phyloP scores from a whole-genome alignment of 2,113 vertebrate genomes.

The Oenanthe melanoleuca region DNA sequence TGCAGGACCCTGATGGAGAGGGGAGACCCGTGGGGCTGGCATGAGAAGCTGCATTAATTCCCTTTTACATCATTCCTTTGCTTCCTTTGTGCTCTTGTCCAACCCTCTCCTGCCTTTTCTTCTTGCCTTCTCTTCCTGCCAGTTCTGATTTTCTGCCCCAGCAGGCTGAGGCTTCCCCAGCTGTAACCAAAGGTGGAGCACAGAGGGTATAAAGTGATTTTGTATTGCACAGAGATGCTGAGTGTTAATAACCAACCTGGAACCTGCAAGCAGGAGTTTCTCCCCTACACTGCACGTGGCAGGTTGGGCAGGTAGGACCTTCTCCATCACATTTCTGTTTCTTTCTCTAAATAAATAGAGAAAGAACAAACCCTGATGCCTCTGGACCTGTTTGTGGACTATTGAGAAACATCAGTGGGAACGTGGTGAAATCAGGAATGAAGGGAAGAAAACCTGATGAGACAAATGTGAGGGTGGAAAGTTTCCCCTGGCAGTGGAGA shows the following conservation, averaged over 20 bases:
- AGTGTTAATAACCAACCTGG: background rate
- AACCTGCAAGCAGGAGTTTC: background rate
- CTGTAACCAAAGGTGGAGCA: background rate
- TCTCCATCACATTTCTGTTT: background rate
- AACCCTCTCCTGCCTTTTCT: background rate
- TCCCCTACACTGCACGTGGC: rapidly evolving
- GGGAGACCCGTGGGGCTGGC: background rate
- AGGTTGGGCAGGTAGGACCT: background rate
- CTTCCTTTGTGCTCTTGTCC: background rate
- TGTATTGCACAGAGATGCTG: background rate
- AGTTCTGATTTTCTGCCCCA: background rate
- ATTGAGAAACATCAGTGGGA: background rate
- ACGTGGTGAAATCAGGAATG: background rate
- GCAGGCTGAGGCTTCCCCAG: background rate
- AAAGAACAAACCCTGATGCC: background rate
- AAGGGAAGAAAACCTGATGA: background rate
- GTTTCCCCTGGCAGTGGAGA: background rate
- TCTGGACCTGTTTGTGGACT: background rate
- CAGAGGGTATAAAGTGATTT: background rate
- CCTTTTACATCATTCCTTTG: background rate
- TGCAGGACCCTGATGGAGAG: background rate
- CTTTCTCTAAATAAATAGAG: background rate
- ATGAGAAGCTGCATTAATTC: background rate
- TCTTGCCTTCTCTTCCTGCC: background rate
- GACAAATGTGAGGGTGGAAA: background rate